phyloP scores from a whole-genome alignment of 2,797 vertebrate species.

The Buphagus erythrorhynchus region DNA sequence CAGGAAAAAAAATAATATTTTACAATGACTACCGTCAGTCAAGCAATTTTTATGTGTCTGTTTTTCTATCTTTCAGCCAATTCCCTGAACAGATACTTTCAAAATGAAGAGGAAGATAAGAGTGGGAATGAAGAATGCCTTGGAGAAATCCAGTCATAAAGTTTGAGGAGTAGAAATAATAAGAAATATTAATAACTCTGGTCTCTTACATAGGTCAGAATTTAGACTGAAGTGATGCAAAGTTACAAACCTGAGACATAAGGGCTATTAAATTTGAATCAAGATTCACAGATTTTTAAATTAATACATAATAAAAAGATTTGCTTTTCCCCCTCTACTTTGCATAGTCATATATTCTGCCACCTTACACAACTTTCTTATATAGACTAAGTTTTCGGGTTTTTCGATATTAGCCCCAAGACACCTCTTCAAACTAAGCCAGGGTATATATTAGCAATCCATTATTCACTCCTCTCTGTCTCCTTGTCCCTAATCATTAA shows the following conservation, averaged over 20 bases:
- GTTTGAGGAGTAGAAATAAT: neutral
- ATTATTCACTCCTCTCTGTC: neutral
- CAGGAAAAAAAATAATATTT: neutral
- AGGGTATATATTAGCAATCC: neutral
- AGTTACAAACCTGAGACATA: neutral
- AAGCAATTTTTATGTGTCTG: constrained; percentile 11
- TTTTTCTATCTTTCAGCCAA: constrained; percentile 41
- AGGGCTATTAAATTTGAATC: neutral
- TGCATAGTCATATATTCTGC: neutral
- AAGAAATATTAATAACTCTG: neutral
- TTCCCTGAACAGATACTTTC: neutral
- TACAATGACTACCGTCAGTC: neutral
- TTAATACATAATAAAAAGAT: neutral
- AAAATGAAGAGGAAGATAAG: neutral
- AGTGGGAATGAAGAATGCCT: neutral
- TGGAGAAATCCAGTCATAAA: neutral
- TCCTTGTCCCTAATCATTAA: neutral
- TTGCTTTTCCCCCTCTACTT: neutral
- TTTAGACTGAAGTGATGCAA: neutral
- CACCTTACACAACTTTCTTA: neutral
- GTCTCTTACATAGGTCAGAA: neutral
- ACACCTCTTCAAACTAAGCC: neutral
- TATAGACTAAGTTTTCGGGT: neutral
- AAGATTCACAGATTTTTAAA: neutral
- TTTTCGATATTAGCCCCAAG: neutral